Percentiles rank a stretch among this genome's conserved stretches.
Conservation (phyloP, 2,797 vertebrate genomes). For the Catharus ustulatus region DNA sequence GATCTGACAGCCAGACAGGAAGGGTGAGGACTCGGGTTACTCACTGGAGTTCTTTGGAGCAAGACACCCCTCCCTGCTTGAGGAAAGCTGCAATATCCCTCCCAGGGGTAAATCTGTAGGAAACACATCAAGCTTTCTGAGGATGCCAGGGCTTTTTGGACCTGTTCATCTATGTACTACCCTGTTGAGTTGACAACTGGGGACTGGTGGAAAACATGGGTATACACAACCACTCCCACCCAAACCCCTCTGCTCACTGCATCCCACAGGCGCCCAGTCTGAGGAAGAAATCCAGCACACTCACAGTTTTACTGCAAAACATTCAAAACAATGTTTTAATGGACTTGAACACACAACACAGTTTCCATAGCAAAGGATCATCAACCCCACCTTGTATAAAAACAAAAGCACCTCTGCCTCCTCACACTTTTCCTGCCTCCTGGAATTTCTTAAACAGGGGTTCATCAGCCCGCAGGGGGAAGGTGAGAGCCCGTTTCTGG, state of each 20-base stretch:
- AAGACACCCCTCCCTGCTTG: background rate
- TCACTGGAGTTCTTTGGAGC: background rate
- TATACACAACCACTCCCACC: background rate
- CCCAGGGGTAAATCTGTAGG: background rate
- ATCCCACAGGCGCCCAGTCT: fast-evolving
- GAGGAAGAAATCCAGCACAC: background rate
- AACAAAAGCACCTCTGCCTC: background rate
- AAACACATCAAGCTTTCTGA: background rate
- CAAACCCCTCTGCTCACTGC: background rate
- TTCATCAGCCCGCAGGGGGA: constrained; percentile 82
- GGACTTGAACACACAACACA: background rate
- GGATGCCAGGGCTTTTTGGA: background rate
- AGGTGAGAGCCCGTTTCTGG: constrained; percentile 81
- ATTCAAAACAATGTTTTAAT: background rate
- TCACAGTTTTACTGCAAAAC: background rate
- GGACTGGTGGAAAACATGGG: background rate
- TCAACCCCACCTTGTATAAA: constrained; percentile 27
- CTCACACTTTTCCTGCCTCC: constrained; percentile 75
- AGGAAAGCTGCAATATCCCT: background rate
- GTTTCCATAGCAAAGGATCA: constrained; percentile 10
- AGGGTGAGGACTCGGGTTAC: background rate
- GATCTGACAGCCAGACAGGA: background rate
- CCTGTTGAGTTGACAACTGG: background rate
- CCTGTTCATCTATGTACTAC: background rate
- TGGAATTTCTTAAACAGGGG: constrained; percentile 82